Base-by-base conservation (phyloP, 2,888 invertebrate species). In the Odontothrips loti region DNA sequence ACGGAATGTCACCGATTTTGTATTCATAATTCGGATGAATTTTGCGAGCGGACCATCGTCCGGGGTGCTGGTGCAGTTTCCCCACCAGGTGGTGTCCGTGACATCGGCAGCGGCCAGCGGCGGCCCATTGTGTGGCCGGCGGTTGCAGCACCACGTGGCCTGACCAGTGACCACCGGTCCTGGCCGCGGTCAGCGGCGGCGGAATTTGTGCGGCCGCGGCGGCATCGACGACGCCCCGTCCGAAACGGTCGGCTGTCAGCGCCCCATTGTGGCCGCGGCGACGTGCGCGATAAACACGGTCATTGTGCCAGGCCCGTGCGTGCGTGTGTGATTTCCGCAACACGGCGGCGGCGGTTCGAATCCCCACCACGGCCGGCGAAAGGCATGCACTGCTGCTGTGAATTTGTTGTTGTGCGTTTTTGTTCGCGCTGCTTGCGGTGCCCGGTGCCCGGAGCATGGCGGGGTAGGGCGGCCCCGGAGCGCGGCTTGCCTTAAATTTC, bases 11-110 rank as follows among this genome's bases (percentile, higher is more conserved):
- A n/a, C n/a, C n/a, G n/a, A n/a, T n/a, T n/a, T n/a, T n/a, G n/a
- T n/a, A n/a, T n/a, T n/a, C 34, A 43, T 43, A 43, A 43, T 43
- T 43, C n/a, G n/a, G n/a, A n/a, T n/a, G n/a, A n/a, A n/a, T n/a
- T n/a, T n/a, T n/a, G n/a, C n/a, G n/a, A n/a, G n/a, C n/a, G n/a
- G n/a, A n/a, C n/a, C n/a, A n/a, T n/a, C n/a, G n/a, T n/a, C n/a
- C n/a, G n/a, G n/a, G n/a, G n/a, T 51, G 12, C 8, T 51, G 48
- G 51, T 51, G 51, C 17, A n/a, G 51, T 51, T 51, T 51, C 51
- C 51, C 51, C 68, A 75, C 68, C n/a, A 75, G 68, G 12, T 75
- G 68, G 12, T 75, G 68, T 23, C 68, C 68, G 68, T 75, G 68
- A 75, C 68, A 75, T 27, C 58, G 58, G 17, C 34, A n/a, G 51